phyloP scores from a whole-genome alignment of 2,113 vertebrate genomes.

The Zapus hudsonius region DNA sequence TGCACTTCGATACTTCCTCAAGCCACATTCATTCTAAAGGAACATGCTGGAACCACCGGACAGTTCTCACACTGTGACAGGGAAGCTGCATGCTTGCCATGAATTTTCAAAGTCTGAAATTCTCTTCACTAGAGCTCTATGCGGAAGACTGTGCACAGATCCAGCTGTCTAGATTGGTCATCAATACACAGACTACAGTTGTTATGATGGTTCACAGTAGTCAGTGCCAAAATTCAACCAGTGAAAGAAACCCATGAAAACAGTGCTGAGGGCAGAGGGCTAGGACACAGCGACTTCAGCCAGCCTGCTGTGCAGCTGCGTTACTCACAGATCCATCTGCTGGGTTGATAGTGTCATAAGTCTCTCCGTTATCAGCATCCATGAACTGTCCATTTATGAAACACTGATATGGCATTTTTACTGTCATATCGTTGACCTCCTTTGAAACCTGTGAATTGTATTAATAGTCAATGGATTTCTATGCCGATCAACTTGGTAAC shows the following conservation, averaged over 20 bases:
- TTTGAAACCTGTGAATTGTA: slow-evolving; percentile 84
- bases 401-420: slow-evolving; percentile 91
- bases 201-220: background rate
- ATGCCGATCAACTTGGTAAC: background rate
- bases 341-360: slow-evolving; percentile 89
- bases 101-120: background rate
- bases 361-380: slow-evolving; percentile 87
- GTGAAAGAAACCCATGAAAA: background rate
- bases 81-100: background rate
- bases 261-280: background rate
- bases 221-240: background rate
- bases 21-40: background rate
- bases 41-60: background rate
- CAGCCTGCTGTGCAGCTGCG: background rate
- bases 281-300: background rate
- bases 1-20: background rate
- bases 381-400: slow-evolving; percentile 90
- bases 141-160: background rate
- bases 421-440: slow-evolving; percentile 88
- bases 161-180: background rate
- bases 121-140: background rate
- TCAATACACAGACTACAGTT: background rate
- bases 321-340: slow-evolving; percentile 90
- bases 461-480: background rate
- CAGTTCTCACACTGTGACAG: background rate